Evolutionary conservation across 2,113 vertebrate species (phyloP).

Genomic region (Turdus rufiventris): DNA sequence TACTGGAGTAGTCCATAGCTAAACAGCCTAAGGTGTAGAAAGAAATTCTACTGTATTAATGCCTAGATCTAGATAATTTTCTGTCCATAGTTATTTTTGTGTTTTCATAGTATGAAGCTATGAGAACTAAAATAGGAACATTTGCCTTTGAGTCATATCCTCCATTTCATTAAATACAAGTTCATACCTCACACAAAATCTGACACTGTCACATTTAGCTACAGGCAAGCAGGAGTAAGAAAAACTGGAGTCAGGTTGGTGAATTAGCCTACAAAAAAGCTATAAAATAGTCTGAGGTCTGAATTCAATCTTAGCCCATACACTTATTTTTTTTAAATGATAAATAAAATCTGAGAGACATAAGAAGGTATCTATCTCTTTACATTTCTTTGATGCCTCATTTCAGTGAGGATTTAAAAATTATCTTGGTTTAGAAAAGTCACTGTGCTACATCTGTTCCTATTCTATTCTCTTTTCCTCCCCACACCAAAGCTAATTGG

Average conservation of each 20-base stretch:
- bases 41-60: background rate
- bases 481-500: background rate
- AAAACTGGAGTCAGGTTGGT: background rate
- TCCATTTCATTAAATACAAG: conserved; percentile 52
- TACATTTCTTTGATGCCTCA: background rate
- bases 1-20: background rate
- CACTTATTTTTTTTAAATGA: conserved; percentile 1
- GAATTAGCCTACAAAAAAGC: conserved; percentile 9
- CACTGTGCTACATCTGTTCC: background rate
- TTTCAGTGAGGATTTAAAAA: background rate
- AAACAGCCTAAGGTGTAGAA: background rate
- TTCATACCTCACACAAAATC: conserved; percentile 34
- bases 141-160: conserved; percentile 43
- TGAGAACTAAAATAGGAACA: background rate
- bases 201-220: conserved; percentile 43
- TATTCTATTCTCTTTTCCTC: background rate
- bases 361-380: background rate
- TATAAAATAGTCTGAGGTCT: conserved; percentile 2
- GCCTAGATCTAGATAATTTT: conserved; percentile 9
- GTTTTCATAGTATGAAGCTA: conserved; percentile 8
- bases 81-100: background rate
- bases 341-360: background rate
- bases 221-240: conserved; percentile 24
- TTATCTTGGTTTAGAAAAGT: background rate
- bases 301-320: background rate